phyloP scores from a whole-genome alignment of 2,113 vertebrate genomes.

The Chaenogobius annularis region DNA sequence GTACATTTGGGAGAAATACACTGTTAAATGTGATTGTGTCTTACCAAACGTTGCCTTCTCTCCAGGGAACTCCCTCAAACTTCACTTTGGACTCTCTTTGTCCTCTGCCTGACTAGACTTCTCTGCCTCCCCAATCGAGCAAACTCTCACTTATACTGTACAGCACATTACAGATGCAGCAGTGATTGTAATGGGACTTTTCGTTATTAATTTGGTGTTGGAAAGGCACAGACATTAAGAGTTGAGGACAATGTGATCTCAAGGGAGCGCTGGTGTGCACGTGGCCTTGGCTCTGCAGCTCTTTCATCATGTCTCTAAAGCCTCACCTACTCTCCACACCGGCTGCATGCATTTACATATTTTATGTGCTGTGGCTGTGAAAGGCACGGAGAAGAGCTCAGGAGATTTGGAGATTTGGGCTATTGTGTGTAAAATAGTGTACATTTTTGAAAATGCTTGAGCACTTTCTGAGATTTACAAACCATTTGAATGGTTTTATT shows the following conservation, averaged over 20 bases:
- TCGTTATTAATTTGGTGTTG: slow-evolving; percentile 48
- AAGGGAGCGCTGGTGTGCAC: slow-evolving; percentile 28
- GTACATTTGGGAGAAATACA: background rate
- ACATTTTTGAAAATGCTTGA: background rate
- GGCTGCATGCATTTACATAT: slow-evolving; percentile 70
- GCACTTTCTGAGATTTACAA: background rate
- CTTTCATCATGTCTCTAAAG: slow-evolving; percentile 60
- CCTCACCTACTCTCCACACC: slow-evolving; percentile 59
- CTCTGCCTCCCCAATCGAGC: background rate
- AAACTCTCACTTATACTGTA: slow-evolving; percentile 14
- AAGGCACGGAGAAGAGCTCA: slow-evolving; percentile 42
- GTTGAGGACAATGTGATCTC: slow-evolving; percentile 39
- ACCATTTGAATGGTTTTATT: background rate
- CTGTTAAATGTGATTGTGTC: background rate
- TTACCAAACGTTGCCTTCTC: background rate
- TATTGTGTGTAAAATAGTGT: background rate
- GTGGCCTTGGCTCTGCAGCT: slow-evolving; percentile 46
- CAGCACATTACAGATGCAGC: slow-evolving; percentile 24
- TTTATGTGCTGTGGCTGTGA: slow-evolving; percentile 55
- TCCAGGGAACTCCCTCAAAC: background rate
- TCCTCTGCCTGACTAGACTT: background rate
- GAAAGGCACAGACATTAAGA: slow-evolving; percentile 30
- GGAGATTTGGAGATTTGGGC: slow-evolving; percentile 29
- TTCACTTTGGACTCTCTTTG: background rate
- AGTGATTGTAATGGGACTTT: slow-evolving; percentile 40